Base-by-base conservation (phyloP, 2,797 vertebrate genomes). In the Nyctibius grandis region DNA sequence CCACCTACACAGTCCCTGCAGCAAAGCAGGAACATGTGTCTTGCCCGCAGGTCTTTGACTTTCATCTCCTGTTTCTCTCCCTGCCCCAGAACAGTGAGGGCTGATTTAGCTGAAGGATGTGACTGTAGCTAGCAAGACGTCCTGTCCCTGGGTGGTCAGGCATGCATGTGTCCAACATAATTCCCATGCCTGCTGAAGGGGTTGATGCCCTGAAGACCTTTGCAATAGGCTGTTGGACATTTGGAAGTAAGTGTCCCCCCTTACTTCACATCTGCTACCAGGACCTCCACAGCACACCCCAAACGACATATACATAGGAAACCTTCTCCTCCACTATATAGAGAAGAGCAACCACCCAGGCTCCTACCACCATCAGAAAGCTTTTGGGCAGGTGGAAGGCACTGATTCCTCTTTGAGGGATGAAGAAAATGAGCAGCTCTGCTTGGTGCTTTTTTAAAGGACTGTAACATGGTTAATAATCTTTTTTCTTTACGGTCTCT, bases 101-200 rank as follows among this genome's bases (percentile, higher is more conserved):
- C n/a, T 82, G 70, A 45, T 54, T 38, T 8, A 50, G 56, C 47
- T 76, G 70, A 47, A 34, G 38, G 34, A 31, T 6, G 8, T 31
- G 73, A 31, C 21, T 21, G 34, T 17, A 28, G 31, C 45, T 42
- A 23, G 8, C 54, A 60, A 78, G 72, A 29, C 61, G 36, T 38
- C 12, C 42, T 64, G 21, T 57, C 15, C 5, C 47, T 1, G 3
- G 12, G 26, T 16, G 19, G 53, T 20, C 29, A 54, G 54, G 15
- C 0, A 1, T 3, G 6, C 23, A 3, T 0, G 0, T 26, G 28
- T 20, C 34, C 10, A 9, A 12, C 15, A 42, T 9, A 9, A 3
- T 7, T 40, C 40, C 25, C 0, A 0, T n/a, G 29, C 5, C 4
- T 1, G 0, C 31, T 13, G 38, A 42, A 64, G 22, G 15, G 5